Evolutionary conservation across 53 echinoderm and acorn worm species (phyloP).

Genomic region (Luidia sarsii): DNA sequence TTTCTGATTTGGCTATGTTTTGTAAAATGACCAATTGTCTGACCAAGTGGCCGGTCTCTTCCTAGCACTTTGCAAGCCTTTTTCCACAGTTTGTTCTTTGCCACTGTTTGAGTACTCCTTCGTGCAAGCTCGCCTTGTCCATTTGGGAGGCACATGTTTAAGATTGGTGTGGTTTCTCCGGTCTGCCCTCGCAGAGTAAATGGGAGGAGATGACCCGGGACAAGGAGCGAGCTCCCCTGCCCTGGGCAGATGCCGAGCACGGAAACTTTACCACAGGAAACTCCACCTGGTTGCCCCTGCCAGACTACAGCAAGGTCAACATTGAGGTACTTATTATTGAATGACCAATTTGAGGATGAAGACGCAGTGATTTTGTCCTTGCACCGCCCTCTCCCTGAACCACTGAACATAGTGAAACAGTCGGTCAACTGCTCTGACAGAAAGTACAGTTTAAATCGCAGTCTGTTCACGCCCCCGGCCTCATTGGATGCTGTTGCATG

Average conservation of each 20-base stretch:
- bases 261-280: conserved; percentile 71
- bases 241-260: conserved; percentile 52
- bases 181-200: background rate
- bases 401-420: too few relatives aligned
- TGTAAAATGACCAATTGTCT: background rate
- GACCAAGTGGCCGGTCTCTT: background rate
- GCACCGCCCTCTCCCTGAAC: too few relatives aligned
- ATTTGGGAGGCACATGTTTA: background rate
- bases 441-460: too few relatives aligned
- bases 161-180: background rate
- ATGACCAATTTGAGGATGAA: too few relatives aligned
- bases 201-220: conserved; percentile 20
- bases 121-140: too few relatives aligned
- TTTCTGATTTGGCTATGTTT: too few relatives aligned
- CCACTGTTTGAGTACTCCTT: too few relatives aligned
- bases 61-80: background rate
- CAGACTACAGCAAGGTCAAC: conserved; percentile 8
- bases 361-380: too few relatives aligned
- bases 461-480: too few relatives aligned
- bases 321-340: conserved; percentile 48
- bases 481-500: too few relatives aligned
- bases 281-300: conserved; percentile 61
- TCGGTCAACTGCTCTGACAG: too few relatives aligned
- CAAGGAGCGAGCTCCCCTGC: conserved; percentile 66
- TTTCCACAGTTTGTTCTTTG: background rate